These are phyloP conservation scores for Protaetia brevitarsis DNA, from an alignment of 1,140 invertebrate species.

Conservation along the genomic window DNA sequence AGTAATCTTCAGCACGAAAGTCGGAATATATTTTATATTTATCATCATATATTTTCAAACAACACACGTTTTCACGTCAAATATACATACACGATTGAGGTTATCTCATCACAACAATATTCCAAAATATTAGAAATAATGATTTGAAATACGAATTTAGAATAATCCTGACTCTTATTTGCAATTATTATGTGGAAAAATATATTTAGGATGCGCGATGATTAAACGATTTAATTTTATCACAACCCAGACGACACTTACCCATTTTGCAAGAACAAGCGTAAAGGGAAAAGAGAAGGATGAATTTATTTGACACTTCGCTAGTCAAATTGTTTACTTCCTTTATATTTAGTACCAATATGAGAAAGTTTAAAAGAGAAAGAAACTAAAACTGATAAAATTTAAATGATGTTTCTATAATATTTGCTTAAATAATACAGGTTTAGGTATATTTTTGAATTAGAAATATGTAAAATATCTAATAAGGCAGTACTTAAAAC, in stretches of 20 bases:
- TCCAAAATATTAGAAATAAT: background rate
- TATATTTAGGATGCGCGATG: constrained; percentile 32
- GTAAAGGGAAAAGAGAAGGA: constrained; percentile 32
- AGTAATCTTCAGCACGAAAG: constrained; percentile 40
- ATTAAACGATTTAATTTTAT: constrained; percentile 32
- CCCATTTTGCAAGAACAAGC: constrained; percentile 40
- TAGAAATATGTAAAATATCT: background rate
- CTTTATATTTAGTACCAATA: background rate
- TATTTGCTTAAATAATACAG: background rate
- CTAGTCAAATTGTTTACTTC: constrained; percentile 20
- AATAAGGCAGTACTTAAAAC: background rate
- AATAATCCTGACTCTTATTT: background rate
- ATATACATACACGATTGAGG: background rate
- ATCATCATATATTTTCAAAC: constrained; percentile 17
- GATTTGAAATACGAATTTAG: background rate
- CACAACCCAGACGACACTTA: constrained; percentile 34
- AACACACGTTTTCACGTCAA: background rate
- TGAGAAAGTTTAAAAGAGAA: background rate
- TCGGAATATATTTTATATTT: constrained; percentile 25
- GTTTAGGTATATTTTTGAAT: background rate
- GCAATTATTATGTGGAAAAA: background rate
- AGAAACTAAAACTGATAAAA: no score
- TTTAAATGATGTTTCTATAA: no score
- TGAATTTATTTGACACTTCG: constrained; percentile 12
- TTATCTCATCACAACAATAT: constrained; percentile 6